These are phyloP conservation scores for Geotrupes spiniger DNA, from an alignment of 2,888 invertebrate species.

Conservation along the genomic window DNA sequence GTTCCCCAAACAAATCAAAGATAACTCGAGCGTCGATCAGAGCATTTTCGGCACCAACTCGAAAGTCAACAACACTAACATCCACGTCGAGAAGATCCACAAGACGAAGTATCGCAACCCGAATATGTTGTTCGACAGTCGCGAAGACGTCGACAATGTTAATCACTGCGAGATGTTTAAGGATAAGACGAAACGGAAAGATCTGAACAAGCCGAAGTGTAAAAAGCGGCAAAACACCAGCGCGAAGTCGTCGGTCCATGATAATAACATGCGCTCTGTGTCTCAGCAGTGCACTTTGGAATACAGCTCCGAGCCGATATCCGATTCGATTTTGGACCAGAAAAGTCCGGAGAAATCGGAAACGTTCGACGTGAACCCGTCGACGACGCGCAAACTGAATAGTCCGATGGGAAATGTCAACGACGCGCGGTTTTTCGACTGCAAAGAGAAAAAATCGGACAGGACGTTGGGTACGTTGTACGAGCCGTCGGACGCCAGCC, in stretches of 20 bases:
- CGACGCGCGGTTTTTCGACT: too few relatives aligned
- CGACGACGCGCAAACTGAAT: conserved; percentile 30
- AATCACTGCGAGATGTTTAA: conserved; percentile 36
- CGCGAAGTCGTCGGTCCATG: conserved; percentile 27
- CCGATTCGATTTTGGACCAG: conserved; percentile 52
- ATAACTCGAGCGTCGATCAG: conserved; percentile 52
- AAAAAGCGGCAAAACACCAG: conserved; percentile 36
- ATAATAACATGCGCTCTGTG: conserved; percentile 59
- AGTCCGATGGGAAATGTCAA: conserved; percentile 29
- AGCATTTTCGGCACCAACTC: conserved; percentile 68
- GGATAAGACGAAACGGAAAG: conserved; percentile 38
- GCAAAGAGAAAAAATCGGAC: neutral
- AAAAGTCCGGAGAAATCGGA: conserved; percentile 54
- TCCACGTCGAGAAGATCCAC: conserved; percentile 67
- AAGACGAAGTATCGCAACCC: conserved; percentile 61
- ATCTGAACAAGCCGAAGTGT: conserved; percentile 31
- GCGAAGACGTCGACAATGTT: conserved; percentile 53
- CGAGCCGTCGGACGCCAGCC: conserved; percentile 29
- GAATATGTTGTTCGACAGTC: conserved; percentile 64
- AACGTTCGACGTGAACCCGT: conserved; percentile 18
- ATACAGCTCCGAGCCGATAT: conserved; percentile 59
- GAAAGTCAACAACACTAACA: conserved; percentile 78
- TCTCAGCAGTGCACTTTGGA: conserved; percentile 71
- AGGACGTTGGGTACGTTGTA: conserved; percentile 16
- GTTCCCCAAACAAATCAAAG: conserved; percentile 42